Evolutionary conservation across 1,140 invertebrate genomes (phyloP), one percentile per base, ranked within the genome.

Genomic region (Atta colombica): DNA sequence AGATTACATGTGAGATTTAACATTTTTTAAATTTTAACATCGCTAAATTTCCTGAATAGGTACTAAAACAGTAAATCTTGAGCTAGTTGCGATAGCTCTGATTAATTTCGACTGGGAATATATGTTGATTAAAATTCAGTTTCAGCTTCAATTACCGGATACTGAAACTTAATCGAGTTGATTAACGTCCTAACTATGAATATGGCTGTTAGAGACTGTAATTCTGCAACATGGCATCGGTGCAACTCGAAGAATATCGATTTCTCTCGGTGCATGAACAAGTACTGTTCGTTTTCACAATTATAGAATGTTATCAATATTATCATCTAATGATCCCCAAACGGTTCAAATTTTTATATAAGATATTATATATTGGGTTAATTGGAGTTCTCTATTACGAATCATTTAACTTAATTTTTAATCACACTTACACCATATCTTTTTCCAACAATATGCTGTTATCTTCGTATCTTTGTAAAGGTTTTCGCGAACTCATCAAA

Each of bases 111-210:
- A 39, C 49, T 71, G 71, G 25, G 78, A 71, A 71, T 81, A 81
- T 81, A 71, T 81, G 71, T 81, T 45, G 65, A 81, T 81, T 71
- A 81, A 81, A 81, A 81, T 66, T 81, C 66, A 39, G 51, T 35
- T 71, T 49, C 31, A 69, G 51, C 61, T 80, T 80, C 65, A 81
- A 71, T 49, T 71, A 69, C 63, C n/a, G 49, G 49, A 21, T 49
- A 58, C 51, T 60, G 78, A 45, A 45, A 68, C 66, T 81, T 81
- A 81, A 81, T 71, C 78, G 66, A 71, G 21, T 81, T 81, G 65
- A 81, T 71, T 81, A 81, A 81, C 66, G 35, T 71, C 6, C 78
- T 28, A 81, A 81, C 77, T 81, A 81, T 58, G 77, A 58, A 71
- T 81, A 81, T 81, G 75, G 58, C 75, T 77, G 77, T 81, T 71